Evolutionary conservation across 2,797 vertebrate species (phyloP).

Genomic region (Picus viridis): DNA sequence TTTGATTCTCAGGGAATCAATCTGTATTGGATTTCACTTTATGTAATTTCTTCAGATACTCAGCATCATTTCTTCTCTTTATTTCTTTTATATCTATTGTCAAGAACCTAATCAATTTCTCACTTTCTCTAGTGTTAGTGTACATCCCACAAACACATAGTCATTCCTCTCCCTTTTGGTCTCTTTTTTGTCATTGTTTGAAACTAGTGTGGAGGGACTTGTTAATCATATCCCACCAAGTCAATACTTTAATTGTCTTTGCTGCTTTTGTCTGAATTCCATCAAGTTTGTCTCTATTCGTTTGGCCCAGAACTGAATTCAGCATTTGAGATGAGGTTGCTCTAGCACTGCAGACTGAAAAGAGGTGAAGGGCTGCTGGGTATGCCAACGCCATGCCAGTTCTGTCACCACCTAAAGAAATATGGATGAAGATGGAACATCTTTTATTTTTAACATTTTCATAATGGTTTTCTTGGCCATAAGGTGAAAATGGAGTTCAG

Average conservation of each 20-base stretch:
- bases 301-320: background rate
- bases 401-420: background rate
- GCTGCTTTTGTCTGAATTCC: background rate
- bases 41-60: conserved; percentile 31
- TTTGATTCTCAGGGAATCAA: conserved; percentile 3
- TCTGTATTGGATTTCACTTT: conserved; percentile 57
- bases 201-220: background rate
- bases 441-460: conserved; percentile 14
- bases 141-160: background rate
- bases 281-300: background rate
- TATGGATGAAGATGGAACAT: background rate
- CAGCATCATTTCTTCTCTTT: background rate
- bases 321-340: background rate
- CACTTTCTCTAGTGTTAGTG: background rate
- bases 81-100: conserved; percentile 25
- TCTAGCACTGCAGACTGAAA: background rate
- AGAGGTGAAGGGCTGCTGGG: background rate
- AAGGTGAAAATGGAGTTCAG: conserved; percentile 23
- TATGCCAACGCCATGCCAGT: background rate
- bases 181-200: background rate
- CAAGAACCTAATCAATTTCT: conserved; percentile 37
- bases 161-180: background rate
- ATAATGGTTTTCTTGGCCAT: background rate
- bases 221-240: background rate
- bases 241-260: conserved; percentile 14